Percentiles rank a stretch among this genome's conserved stretches.
phyloP scores from a whole-genome alignment of 1,140 invertebrate genomes.

The Danaus plexippus region DNA sequence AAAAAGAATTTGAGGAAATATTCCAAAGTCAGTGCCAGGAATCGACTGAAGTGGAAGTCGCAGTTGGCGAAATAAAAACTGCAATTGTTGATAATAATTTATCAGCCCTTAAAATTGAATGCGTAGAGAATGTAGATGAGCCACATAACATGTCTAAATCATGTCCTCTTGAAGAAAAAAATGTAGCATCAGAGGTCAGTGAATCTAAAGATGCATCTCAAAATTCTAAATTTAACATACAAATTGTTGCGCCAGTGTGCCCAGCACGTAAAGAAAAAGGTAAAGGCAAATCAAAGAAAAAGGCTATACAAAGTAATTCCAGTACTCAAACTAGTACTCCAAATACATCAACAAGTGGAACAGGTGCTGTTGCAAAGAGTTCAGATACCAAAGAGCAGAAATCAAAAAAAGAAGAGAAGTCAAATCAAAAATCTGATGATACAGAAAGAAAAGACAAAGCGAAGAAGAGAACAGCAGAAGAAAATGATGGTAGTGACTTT shows the following conservation, averaged over 20 bases:
- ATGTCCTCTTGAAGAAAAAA: conserved; percentile 3
- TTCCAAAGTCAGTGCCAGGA: conserved; percentile 14
- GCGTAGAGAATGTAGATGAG: too few species aligned
- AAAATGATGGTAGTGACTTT: conserved; percentile 1
- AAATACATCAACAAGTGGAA: conserved; percentile 9
- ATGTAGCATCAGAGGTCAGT: background rate
- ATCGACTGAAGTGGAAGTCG: background rate
- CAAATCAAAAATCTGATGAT: conserved; percentile 28
- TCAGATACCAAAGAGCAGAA: conserved; percentile 14
- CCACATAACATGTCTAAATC: too few species aligned
- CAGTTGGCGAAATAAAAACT: too few species aligned
- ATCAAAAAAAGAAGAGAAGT: conserved; percentile 35
- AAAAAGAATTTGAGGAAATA: conserved; percentile 32
- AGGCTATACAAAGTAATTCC: conserved; percentile 37
- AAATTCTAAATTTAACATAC: conserved; percentile 4
- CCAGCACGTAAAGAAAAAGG: conserved; percentile 53
- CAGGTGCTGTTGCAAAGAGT: conserved; percentile 14
- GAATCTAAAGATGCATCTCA: background rate
- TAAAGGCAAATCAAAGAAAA: conserved; percentile 55
- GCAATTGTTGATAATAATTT: too few species aligned
- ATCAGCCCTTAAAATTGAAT: too few species aligned
- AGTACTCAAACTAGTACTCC: conserved; percentile 11
- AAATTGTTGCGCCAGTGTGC: conserved; percentile 29
- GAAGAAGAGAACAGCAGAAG: conserved; percentile 35
- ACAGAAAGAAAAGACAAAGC: conserved; percentile 29